phyloP scores from a whole-genome alignment of 1,140 invertebrate species.

The Neoseiulus cucumeris region DNA sequence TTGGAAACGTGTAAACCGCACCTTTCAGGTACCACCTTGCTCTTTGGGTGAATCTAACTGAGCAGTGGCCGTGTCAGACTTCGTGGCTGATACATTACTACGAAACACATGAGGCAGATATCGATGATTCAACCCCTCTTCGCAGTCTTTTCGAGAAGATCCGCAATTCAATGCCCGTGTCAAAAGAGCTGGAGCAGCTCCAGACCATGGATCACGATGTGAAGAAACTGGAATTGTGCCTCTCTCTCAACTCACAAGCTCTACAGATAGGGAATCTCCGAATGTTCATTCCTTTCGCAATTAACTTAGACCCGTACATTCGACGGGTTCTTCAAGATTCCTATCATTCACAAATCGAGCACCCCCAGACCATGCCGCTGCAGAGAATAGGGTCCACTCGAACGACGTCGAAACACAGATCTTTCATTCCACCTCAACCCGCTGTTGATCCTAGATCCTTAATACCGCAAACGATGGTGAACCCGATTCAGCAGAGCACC shows the following conservation, averaged over 20 bases:
- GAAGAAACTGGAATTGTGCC: conserved; percentile 75
- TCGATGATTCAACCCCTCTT: conserved; percentile 63
- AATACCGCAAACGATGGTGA: no score
- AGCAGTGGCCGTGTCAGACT: conserved; percentile 92
- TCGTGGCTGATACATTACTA: conserved; percentile 92
- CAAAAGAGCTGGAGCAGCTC: conserved; percentile 68
- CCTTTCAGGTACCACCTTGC: conserved; percentile 50
- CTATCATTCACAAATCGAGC: not conserved
- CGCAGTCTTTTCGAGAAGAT: conserved; percentile 69
- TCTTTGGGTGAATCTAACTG: conserved; percentile 92
- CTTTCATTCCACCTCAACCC: no score
- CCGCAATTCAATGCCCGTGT: conserved; percentile 44
- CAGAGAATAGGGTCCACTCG: no score
- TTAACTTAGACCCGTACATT: conserved; percentile 86
- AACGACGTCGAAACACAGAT: no score
- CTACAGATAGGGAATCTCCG: conserved; percentile 53
- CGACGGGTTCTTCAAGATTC: conserved; percentile 44
- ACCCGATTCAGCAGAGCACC: no score
- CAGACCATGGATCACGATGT: conserved; percentile 80
- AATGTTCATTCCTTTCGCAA: conserved; percentile 85
- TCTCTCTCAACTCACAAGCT: conserved; percentile 57
- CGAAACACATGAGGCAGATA: conserved; percentile 62
- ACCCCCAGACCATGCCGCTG: not conserved
- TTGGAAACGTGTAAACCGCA: no score
- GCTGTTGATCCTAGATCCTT: no score